A percentile compares a stretch with the other conserved stretches of the same genome.
These are phyloP conservation scores for Maniola jurtina DNA, from an alignment of 1,140 invertebrate species.

Conservation along the genomic window DNA sequence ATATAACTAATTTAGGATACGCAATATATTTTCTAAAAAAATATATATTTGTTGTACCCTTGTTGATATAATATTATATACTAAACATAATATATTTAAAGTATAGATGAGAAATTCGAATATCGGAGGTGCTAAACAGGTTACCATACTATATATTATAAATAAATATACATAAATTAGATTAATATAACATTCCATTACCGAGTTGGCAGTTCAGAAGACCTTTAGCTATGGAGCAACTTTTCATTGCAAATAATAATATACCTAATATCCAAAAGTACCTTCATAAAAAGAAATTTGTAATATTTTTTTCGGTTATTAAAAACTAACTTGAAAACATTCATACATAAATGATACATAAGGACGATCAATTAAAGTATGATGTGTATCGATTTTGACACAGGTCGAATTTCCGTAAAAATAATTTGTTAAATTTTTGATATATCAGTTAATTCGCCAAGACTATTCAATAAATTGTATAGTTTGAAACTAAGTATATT, in stretches of 20 bases:
- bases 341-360: background rate
- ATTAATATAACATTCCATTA: background rate
- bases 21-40: background rate
- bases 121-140: slow-evolving; percentile 63
- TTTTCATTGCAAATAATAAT: background rate
- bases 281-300: background rate
- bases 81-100: background rate
- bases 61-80: background rate
- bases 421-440: slow-evolving; percentile 9
- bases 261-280: background rate
- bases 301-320: background rate
- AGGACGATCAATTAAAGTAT: background rate
- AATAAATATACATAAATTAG: slow-evolving; percentile 11
- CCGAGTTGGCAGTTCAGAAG: background rate
- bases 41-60: background rate
- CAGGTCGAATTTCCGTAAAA: background rate
- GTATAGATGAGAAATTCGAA: slow-evolving; percentile 38
- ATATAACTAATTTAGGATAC: background rate
- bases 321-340: background rate
- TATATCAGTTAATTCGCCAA: slow-evolving; percentile 22
- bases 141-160: slow-evolving; percentile 53
- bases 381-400: background rate
- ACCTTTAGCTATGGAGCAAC: background rate
- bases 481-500: background rate
- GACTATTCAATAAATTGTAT: slow-evolving; percentile 17